Base-by-base conservation (phyloP, 2,888 invertebrate species). In the Hermodice carunculata region DNA sequence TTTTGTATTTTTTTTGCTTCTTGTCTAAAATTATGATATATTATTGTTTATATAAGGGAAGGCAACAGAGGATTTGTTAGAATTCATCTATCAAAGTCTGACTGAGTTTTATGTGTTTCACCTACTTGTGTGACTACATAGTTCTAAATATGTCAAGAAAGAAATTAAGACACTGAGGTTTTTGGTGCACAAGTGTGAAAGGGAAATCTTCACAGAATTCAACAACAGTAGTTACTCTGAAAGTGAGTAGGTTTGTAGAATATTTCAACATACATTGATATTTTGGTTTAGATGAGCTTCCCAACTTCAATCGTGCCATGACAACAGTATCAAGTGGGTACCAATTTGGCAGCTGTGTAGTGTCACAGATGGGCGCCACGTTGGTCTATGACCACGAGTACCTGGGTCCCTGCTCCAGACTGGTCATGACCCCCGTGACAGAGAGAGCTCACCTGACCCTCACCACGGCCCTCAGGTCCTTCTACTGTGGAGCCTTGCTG, bases 371-470 rank as follows among this genome's bases (percentile, higher is more conserved):
- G 56, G 77, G 78, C 28, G 75, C 76, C 59, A 74, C 70, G 6
- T 81, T 81, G 66, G 70, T 63, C 43, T 84, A 84, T 66, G 83
- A 84, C 66, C 80, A 81, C 43, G 85, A 85, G 66, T 83, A 83
- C 66, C 68, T 80, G 31, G 83, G 83, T 0, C 80, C 83, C 4
- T 58, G 67, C 19, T 54, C 65, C 14, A 70, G 78, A 43, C 74
- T 83, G 3, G 78, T 81, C 2, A 57, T 83, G 28, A 84, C 83
- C 4, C 84, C 83, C 0, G 77, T 84, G 17, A 84, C 83, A 6
- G 82, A 85, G 58, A 69, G 83, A 40, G 82, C 81, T 34, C 79
- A 79, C 61, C 71, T 83, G 58, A 78, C 79, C 17, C 76, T 85
- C 19, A 79, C 81, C 5, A 80, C 78, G 72, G 77, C 84, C 4